Conservation (phyloP, 2,888 invertebrate species). For the Callyntrura sp. region DNA sequence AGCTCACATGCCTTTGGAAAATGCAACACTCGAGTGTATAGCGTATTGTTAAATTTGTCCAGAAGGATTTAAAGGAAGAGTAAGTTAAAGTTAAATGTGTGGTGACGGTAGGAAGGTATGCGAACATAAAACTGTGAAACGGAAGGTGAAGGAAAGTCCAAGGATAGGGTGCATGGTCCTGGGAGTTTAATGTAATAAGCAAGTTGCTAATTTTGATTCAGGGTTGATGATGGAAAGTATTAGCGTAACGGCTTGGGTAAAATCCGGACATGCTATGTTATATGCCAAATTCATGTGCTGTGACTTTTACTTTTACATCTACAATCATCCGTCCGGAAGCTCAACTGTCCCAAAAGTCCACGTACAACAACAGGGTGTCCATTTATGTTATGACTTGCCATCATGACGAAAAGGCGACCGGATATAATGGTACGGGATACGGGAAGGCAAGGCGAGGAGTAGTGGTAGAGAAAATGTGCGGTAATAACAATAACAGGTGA, state of each 20-base stretch:
- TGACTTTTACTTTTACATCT: slow-evolving; percentile 32
- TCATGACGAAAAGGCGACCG: not conserved
- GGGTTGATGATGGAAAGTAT: too few relatives aligned
- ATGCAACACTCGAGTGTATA: too few relatives aligned
- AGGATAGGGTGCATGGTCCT: too few relatives aligned
- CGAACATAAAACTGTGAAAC: too few relatives aligned
- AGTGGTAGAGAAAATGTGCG: slow-evolving; percentile 49
- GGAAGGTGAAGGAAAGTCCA: too few relatives aligned
- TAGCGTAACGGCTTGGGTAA: not conserved
- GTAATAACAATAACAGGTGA: slow-evolving; percentile 68
- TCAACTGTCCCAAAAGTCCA: not conserved
- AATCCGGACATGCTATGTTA: not conserved
- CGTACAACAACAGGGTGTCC: not conserved
- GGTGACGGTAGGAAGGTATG: too few relatives aligned
- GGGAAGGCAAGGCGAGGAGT: slow-evolving; percentile 16
- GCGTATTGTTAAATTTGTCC: not conserved
- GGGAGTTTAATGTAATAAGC: too few relatives aligned
- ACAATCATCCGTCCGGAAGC: not conserved
- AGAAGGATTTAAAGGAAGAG: slow-evolving; percentile 10
- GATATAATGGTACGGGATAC: not conserved
- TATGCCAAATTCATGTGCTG: too few relatives aligned
- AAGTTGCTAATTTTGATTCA: too few relatives aligned
- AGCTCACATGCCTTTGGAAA: too few relatives aligned
- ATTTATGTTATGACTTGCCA: not conserved
- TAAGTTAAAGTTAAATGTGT: too few relatives aligned